Evolutionary conservation across 35 echinoderm and acorn worm genomes (phyloP).

Genomic region (Ptychodera flava): DNA sequence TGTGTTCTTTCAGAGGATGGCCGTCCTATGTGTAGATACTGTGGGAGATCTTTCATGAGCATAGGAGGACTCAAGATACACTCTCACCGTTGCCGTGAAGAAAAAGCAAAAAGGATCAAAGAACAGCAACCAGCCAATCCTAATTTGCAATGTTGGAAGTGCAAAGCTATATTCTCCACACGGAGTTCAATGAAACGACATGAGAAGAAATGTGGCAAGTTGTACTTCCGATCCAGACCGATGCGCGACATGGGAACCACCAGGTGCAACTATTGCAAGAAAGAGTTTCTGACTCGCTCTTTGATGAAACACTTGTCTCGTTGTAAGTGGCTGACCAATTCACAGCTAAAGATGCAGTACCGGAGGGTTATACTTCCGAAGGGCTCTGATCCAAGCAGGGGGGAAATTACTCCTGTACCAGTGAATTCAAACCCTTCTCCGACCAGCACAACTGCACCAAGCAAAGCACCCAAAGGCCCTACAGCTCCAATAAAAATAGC

Average conservation of each 20-base stretch:
- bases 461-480: no score
- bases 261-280: not conserved
- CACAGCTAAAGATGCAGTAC: not conserved
- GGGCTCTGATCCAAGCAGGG: not conserved
- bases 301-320: not conserved
- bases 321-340: not conserved
- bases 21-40: not conserved
- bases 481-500: not conserved
- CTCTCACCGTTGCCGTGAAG: not conserved
- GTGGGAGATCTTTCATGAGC: not conserved
- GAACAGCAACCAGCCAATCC: not conserved
- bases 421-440: not conserved
- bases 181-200: not conserved
- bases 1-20: not conserved
- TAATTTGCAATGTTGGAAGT: not conserved
- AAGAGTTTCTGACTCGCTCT: not conserved
- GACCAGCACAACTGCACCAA: not conserved
- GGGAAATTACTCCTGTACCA: not conserved
- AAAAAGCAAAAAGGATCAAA: not conserved
- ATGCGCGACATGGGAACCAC: not conserved
- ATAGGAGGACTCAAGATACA: not conserved
- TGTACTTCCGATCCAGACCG: not conserved
- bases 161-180: not conserved
- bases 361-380: not conserved
- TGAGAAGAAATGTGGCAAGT: not conserved